Percentiles rank a stretch among this genome's conserved stretches.
These are phyloP conservation scores for Oligia strigilis DNA, from an alignment of 2,888 invertebrate species.

Conservation along the genomic window DNA sequence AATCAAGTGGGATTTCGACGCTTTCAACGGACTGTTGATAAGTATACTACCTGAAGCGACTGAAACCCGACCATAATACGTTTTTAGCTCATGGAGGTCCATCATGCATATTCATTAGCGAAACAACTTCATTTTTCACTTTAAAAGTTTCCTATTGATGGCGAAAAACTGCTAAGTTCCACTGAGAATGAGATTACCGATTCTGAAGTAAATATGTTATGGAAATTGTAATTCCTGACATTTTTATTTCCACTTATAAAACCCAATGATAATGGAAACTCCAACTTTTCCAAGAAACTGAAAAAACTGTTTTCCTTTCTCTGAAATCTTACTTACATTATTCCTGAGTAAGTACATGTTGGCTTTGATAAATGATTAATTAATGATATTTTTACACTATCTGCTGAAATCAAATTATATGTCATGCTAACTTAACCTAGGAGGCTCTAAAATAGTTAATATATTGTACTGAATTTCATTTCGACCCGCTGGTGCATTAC, in stretches of 20 bases:
- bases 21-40: background rate
- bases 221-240: background rate
- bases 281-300: background rate
- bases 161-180: slow-evolving; percentile 16
- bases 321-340: background rate
- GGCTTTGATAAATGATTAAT: background rate
- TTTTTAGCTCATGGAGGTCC: background rate
- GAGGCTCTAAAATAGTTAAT: background rate
- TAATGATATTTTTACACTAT: background rate
- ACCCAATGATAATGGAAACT: background rate
- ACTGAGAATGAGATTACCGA: background rate
- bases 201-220: background rate
- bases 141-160: slow-evolving; percentile 15
- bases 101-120: slow-evolving; percentile 16
- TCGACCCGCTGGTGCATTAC: background rate
- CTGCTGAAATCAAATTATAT: background rate
- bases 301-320: background rate
- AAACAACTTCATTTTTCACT: slow-evolving; percentile 11
- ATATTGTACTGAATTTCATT: background rate
- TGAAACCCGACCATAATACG: slow-evolving; percentile 8
- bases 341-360: background rate
- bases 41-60: background rate
- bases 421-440: background rate
- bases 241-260: background rate
- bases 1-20: background rate